These are phyloP conservation scores for Morpho deidamia DNA, from an alignment of 2,888 invertebrate genomes.

Conservation along the genomic window DNA sequence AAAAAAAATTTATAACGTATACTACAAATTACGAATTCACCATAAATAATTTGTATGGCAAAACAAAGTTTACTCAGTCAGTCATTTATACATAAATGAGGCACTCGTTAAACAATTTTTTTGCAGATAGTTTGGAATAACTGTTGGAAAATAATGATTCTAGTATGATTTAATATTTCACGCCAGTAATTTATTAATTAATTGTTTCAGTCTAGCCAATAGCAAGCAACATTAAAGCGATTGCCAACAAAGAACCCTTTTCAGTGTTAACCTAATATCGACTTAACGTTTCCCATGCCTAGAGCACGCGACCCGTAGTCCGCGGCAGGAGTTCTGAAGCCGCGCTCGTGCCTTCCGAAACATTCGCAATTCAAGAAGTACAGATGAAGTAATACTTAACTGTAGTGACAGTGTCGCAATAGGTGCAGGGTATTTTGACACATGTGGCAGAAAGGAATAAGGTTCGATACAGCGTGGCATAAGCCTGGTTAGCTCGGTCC, in stretches of 20 bases:
- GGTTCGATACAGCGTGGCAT: conserved; percentile 70
- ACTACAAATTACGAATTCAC: too few relatives aligned
- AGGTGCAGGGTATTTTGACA: conserved; percentile 56
- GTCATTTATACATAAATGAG: too few relatives aligned
- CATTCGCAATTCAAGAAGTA: not conserved
- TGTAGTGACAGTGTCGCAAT: conserved; percentile 30
- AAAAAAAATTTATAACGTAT: too few relatives aligned
- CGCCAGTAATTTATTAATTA: not conserved
- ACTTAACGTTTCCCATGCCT: conserved; percentile 37
- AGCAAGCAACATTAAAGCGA: not conserved
- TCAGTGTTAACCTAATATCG: conserved; percentile 2
- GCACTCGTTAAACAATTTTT: too few relatives aligned
- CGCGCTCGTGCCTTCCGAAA: conserved; percentile 46
- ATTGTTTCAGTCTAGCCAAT: not conserved
- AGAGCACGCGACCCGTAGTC: conserved; percentile 44
- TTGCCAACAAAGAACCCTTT: not conserved
- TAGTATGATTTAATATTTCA: too few relatives aligned
- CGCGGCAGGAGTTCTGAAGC: conserved; percentile 45
- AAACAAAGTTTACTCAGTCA: too few relatives aligned
- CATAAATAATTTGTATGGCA: too few relatives aligned
- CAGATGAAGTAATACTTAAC: conserved; percentile 29
- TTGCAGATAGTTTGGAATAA: not conserved
- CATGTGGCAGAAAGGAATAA: conserved; percentile 69
- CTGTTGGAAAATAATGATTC: not conserved
- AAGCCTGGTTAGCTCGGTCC: conserved; percentile 66